Evolutionary conservation across 2,797 vertebrate genomes (phyloP), one percentile per base, ranked within the genome.

Genomic region (Pangasius krempfi): DNA sequence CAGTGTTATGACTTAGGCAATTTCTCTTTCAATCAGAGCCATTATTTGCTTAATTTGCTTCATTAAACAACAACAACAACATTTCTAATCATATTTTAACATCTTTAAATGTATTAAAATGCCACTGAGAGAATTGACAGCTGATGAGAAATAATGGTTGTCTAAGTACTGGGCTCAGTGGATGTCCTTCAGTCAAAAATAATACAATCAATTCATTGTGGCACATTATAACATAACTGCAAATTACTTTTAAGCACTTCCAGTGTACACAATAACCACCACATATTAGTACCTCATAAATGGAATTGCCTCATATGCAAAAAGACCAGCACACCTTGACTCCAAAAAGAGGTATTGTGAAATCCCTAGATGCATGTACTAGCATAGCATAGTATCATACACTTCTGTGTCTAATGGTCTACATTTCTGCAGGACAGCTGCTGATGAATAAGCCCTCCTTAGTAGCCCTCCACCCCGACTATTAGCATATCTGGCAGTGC

Each of bases 401-500:
- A n/a, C n/a, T n/a, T n/a, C n/a, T n/a, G n/a, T n/a, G n/a, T n/a
- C 37, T 33, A 58, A 83, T 75, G 20, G 52, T 58, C n/a, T 79
- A 50, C n/a, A 72, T 47, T 87, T 60, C 70, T 68, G 58, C 30
- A 47, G 30, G 79, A 75, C 54, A 30, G 68, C 85, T 86, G 68
- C 27, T 84, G 70, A 30, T 66, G 47, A 62, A 87, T 87, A 85
- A 81, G 73, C n/a, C 30, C 20, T 70, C 72, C 5, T 60, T 70
- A 62, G 27, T 58, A 90, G 68, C 60, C 5, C 81, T 82, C 54
- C 58, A 85, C 72, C 7, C 58, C 37, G 16, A 85, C 44, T 64
- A 18, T 62, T 62, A 73, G 37, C 73, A 47, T 56, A 87, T 86
- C 81, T 70, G 22, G 66, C 70, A 80, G 76, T 79, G 56, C 83